phyloP scores from a whole-genome alignment of 2,797 vertebrate species.

The Gambusia yucatana region DNA sequence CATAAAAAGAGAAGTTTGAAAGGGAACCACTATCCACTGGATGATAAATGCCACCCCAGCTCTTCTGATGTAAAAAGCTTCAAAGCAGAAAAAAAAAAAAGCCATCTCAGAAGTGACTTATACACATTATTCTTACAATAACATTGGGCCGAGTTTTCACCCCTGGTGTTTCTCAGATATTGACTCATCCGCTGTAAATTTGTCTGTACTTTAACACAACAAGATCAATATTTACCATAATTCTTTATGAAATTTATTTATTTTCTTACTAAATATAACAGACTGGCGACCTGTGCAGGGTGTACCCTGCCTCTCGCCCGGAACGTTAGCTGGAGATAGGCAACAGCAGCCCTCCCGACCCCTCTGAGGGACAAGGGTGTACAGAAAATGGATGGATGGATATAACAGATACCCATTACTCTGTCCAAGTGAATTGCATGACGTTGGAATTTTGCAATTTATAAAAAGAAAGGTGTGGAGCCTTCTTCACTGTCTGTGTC shows the following conservation, averaged over 20 bases:
- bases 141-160: constrained; percentile 66
- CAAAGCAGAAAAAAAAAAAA: constrained; percentile 60
- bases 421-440: constrained; percentile 10
- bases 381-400: too few relatives aligned
- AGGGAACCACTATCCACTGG: constrained; percentile 75
- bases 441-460: constrained; percentile 11
- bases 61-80: constrained; percentile 80
- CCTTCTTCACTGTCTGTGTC: constrained; percentile 39
- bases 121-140: constrained; percentile 75
- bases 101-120: constrained; percentile 76
- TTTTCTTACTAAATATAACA: not conserved
- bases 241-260: not conserved
- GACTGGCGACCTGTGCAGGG: not conserved
- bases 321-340: too few relatives aligned
- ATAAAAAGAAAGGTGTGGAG: constrained; percentile 17
- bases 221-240: not conserved
- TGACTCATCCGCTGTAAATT: constrained; percentile 48
- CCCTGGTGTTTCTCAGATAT: constrained; percentile 58
- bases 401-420: constrained; percentile 4
- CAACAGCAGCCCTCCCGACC: too few relatives aligned
- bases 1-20: constrained; percentile 84
- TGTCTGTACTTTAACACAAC: constrained; percentile 12
- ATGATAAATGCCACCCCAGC: constrained; percentile 78
- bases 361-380: too few relatives aligned
- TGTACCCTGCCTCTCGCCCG: too few relatives aligned